Percentiles rank a stretch among this genome's conserved stretches.
phyloP scores from a whole-genome alignment of 1,140 invertebrate genomes.

The Pseudomyrmex cubaensis region DNA sequence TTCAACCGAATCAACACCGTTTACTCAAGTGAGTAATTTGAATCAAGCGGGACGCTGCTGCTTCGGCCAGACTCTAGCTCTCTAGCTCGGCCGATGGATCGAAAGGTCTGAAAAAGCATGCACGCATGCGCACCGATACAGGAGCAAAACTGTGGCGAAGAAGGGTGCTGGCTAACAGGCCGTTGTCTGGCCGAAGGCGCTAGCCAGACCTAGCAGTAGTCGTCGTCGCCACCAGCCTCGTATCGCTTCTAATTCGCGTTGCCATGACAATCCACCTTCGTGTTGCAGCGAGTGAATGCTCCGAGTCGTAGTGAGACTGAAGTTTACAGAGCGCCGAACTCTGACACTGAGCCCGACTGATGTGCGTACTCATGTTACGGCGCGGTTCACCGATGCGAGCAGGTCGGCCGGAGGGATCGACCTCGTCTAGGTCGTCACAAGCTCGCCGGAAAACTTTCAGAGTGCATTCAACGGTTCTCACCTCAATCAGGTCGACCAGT shows the following conservation, averaged over 20 bases:
- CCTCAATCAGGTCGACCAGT: constrained; percentile 12
- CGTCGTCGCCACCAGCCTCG: constrained; percentile 46
- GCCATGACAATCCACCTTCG: constrained; percentile 67
- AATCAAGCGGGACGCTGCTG: too few relatives aligned
- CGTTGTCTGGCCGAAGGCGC: constrained; percentile 62
- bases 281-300: constrained; percentile 48
- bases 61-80: too few relatives aligned
- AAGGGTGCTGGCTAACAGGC: constrained; percentile 61
- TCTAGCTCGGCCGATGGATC: constrained; percentile 38
- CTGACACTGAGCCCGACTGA: too few relatives aligned
- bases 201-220: constrained; percentile 59
- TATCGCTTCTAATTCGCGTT: constrained; percentile 49
- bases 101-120: constrained; percentile 40
- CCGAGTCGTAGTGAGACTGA: constrained; percentile 17
- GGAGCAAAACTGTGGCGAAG: constrained; percentile 28
- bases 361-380: constrained; percentile 13
- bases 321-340: constrained; percentile 38
- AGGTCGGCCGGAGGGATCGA: constrained; percentile 22
- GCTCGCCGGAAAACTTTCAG: background rate
- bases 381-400: constrained; percentile 11
- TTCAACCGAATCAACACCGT: too few relatives aligned
- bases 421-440: constrained; percentile 24
- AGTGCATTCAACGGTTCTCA: background rate
- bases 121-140: constrained; percentile 58
- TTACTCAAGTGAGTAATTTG: too few relatives aligned